Evolutionary conservation across 2,888 invertebrate species (phyloP).

Genomic region (Sminthurinus aureus): DNA sequence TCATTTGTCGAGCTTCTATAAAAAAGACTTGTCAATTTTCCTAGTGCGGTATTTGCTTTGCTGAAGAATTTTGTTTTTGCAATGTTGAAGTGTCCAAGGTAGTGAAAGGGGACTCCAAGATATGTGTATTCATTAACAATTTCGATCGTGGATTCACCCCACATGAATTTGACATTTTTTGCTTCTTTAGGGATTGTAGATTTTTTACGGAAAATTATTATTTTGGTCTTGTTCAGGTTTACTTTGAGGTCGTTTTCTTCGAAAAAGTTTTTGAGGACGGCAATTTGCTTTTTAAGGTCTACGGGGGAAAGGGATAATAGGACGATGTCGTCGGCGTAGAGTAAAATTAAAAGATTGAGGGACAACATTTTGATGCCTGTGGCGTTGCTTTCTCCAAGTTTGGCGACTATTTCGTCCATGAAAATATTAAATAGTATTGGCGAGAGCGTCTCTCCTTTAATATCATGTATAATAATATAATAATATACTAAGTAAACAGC

Average conservation of each 20-base stretch:
- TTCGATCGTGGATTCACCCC: background rate
- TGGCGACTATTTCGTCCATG: slow-evolving; percentile 12
- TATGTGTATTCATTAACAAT: no score
- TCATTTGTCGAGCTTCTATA: no score
- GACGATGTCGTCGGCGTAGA: background rate
- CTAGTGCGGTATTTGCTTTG: no score
- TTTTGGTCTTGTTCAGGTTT: background rate
- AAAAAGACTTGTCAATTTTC: no score
- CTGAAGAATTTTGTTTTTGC: no score
- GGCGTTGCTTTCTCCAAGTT: background rate
- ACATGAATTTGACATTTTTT: background rate
- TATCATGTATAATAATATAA: no score
- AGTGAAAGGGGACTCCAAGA: no score
- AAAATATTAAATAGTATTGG: background rate
- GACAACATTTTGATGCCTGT: background rate
- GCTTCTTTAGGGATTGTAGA: background rate
- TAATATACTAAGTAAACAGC: no score
- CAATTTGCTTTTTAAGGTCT: background rate
- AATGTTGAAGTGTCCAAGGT: no score
- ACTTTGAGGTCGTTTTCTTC: background rate
- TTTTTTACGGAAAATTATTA: background rate
- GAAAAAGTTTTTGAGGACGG: background rate
- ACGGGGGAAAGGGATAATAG: background rate
- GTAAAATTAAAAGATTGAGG: background rate
- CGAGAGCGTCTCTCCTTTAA: background rate